Conservation (phyloP, 2,113 vertebrate species). For the Lamprotornis superbus region DNA sequence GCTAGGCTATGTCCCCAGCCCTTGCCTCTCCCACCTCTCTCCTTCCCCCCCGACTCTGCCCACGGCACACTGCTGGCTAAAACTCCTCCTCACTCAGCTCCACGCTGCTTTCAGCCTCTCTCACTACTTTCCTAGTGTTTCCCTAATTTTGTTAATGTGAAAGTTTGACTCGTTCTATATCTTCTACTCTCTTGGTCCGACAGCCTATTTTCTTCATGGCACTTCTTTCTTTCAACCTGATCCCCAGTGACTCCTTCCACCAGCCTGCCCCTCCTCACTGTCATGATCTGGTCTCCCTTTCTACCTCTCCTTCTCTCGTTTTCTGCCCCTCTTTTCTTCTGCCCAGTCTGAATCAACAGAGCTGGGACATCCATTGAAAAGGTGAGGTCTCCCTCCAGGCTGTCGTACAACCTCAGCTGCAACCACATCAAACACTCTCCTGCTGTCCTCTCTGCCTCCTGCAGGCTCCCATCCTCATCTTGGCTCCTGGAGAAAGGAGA, state of each 20-base stretch:
- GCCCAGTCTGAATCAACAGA: neutral
- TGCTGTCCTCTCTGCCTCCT: fast-evolving
- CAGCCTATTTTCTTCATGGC: neutral
- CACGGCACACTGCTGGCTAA: fast-evolving
- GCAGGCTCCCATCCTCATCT: neutral
- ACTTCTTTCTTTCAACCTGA: neutral
- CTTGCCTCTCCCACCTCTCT: neutral
- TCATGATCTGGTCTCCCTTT: neutral
- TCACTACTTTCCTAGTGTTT: neutral
- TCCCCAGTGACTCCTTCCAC: fast-evolving
- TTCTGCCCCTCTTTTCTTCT: neutral
- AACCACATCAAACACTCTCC: neutral
- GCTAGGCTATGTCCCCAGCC: neutral
- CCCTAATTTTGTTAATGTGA: neutral
- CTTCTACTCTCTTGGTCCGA: neutral
- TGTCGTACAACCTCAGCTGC: neutral
- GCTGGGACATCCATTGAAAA: fast-evolving
- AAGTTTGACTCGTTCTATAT: fast-evolving
- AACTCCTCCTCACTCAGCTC: neutral
- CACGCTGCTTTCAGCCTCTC: neutral
- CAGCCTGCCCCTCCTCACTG: neutral
- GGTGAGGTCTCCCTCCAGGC: neutral
- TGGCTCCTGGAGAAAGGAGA: neutral
- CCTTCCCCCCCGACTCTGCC: neutral
- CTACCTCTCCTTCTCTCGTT: neutral